Evolutionary conservation across 2,888 invertebrate species (phyloP).

Genomic region (Andrena praecox): DNA sequence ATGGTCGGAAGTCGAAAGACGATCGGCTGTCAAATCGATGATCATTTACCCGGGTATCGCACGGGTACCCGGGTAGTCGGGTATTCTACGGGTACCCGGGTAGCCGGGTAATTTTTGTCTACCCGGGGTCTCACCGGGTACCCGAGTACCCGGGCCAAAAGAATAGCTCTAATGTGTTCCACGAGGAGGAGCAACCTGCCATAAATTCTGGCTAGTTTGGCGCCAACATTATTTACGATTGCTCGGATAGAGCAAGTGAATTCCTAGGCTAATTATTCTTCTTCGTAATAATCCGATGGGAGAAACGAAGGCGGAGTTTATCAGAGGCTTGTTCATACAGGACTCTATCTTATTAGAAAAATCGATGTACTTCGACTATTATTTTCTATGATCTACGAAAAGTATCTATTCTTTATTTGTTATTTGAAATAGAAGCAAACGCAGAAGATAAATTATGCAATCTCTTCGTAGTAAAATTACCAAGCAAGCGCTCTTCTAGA

Average conservation of each 20-base stretch:
- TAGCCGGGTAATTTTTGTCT: too few relatives aligned
- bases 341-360: neutral
- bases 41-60: too few relatives aligned
- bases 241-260: conserved; percentile 24
- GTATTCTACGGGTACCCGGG: too few relatives aligned
- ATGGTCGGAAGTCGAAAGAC: too few relatives aligned
- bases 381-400: too few relatives aligned
- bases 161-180: too few relatives aligned
- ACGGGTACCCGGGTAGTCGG: too few relatives aligned
- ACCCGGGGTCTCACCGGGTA: too few relatives aligned
- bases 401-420: too few relatives aligned
- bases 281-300: neutral
- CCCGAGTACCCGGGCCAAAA: too few relatives aligned
- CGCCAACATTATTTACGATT: conserved; percentile 55
- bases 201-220: conserved; percentile 52
- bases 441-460: neutral
- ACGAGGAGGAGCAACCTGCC: conserved; percentile 40
- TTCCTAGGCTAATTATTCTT: conserved; percentile 25
- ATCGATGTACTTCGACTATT: neutral
- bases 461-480: neutral
- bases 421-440: neutral
- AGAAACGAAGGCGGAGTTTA: neutral
- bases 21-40: too few relatives aligned
- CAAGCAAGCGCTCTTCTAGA: neutral
- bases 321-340: too few relatives aligned